These are phyloP conservation scores for Apodemia hepburni DNA, from an alignment of 2,888 invertebrate species.

Conservation along the genomic window DNA sequence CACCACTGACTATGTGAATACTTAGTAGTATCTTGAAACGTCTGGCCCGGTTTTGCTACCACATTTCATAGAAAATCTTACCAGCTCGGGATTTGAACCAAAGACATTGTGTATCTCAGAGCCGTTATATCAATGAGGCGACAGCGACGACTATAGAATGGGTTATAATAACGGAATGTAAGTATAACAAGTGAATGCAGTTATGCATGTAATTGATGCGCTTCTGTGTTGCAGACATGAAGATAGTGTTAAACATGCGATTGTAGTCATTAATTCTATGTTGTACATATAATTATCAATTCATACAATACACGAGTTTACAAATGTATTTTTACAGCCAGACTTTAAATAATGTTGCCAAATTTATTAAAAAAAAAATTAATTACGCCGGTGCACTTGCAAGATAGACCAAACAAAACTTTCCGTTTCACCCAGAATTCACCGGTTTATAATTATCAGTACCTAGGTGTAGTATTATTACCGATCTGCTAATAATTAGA, in stretches of 20 bases:
- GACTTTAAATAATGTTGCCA: background rate
- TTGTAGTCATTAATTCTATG: background rate
- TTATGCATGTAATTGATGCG: conserved; percentile 1
- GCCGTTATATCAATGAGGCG: background rate
- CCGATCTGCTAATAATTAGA: no score
- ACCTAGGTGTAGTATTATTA: no score
- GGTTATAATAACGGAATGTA: background rate
- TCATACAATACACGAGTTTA: background rate
- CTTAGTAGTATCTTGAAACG: no score
- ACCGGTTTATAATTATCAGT: no score
- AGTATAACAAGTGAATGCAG: background rate
- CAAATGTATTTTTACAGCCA: background rate
- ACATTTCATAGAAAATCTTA: no score
- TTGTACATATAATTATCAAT: background rate
- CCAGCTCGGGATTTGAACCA: no score
- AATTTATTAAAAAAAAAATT: no score
- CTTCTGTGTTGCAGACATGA: background rate
- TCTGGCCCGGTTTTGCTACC: no score
- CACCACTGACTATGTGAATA: no score
- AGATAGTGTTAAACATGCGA: background rate
- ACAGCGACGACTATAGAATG: background rate
- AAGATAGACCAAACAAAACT: background rate
- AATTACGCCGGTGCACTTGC: background rate
- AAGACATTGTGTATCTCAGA: no score
- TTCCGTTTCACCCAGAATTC: no score